phyloP scores from a whole-genome alignment of 2,797 vertebrate species.

The Chaunax sp. region DNA sequence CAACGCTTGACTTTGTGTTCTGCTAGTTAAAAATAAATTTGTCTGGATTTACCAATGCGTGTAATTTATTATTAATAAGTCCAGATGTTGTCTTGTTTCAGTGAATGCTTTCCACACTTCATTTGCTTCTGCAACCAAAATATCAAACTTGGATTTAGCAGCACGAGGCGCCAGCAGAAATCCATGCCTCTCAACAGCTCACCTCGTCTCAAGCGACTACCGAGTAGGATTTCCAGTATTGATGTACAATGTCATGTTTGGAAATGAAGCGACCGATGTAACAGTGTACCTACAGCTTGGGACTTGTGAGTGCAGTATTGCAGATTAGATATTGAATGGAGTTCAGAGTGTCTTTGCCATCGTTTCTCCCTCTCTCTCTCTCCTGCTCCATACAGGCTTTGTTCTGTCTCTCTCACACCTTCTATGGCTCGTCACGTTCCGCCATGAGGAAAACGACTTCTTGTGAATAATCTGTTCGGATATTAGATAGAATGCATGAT shows the following conservation, averaged over 20 bases:
- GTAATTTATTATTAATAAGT: constrained; percentile 64
- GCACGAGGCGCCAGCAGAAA: constrained; percentile 1
- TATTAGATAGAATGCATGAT: constrained; percentile 35
- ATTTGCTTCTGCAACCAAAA: constrained; percentile 39
- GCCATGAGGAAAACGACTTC: constrained; percentile 65
- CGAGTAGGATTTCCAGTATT: constrained; percentile 20
- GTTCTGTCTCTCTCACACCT: constrained; percentile 40
- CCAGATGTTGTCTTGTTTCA: constrained; percentile 51
- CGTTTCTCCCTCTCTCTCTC: constrained; percentile 7
- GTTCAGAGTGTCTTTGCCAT: constrained; percentile 48
- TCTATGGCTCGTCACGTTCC: constrained; percentile 58
- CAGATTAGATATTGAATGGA: constrained; percentile 62
- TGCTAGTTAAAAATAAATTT: too few relatives aligned
- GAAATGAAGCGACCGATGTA: constrained; percentile 29
- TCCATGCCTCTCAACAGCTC: constrained; percentile 1
- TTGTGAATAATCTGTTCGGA: constrained; percentile 64
- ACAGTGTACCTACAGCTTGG: constrained; percentile 18
- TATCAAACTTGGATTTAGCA: constrained; percentile 44
- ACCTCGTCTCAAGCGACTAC: constrained; percentile 32
- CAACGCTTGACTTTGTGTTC: constrained; percentile 43
- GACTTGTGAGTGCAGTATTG: constrained; percentile 32
- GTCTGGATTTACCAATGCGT: constrained; percentile 32
- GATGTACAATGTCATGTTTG: constrained; percentile 41
- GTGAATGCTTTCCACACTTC: constrained; percentile 49
- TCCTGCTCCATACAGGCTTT: constrained; percentile 4